Conservation (phyloP, 1,140 invertebrate genomes). For the Calliphora vicina region DNA sequence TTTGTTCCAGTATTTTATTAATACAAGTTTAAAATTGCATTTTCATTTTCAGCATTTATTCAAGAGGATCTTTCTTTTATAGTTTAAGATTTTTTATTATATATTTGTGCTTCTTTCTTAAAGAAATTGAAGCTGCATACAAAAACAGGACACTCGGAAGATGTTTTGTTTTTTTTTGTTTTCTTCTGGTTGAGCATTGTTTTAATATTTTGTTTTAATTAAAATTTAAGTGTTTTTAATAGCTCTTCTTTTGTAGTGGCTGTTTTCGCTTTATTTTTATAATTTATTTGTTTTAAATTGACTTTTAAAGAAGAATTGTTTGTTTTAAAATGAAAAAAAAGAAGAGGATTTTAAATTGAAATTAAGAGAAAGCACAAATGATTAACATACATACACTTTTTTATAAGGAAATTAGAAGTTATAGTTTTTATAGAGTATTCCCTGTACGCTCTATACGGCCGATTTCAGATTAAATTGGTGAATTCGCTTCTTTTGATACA, state of each 20-base stretch:
- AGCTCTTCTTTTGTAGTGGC: neutral
- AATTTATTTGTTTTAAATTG: slow-evolving; percentile 2
- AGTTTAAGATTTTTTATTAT: neutral
- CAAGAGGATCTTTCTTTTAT: neutral
- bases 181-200: neutral
- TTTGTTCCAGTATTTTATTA: neutral
- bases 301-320: neutral
- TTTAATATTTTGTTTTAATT: slow-evolving; percentile 1
- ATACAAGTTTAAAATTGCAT: slow-evolving; percentile 8
- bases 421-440: too few relatives aligned
- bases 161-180: neutral
- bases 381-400: too few relatives aligned
- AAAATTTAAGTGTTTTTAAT: slow-evolving; percentile 17
- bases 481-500: too few relatives aligned
- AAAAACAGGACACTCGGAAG: neutral
- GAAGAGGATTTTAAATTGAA: neutral
- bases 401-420: too few relatives aligned
- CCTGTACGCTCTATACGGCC: too few relatives aligned
- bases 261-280: neutral
- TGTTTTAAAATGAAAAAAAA: too few relatives aligned
- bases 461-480: too few relatives aligned
- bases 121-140: neutral
- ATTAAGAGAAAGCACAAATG: too few relatives aligned
- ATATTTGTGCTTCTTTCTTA: neutral
- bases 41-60: neutral